These are phyloP conservation scores for Pachyramphus minor DNA, from an alignment of 2,113 vertebrate species.

Conservation along the genomic window DNA sequence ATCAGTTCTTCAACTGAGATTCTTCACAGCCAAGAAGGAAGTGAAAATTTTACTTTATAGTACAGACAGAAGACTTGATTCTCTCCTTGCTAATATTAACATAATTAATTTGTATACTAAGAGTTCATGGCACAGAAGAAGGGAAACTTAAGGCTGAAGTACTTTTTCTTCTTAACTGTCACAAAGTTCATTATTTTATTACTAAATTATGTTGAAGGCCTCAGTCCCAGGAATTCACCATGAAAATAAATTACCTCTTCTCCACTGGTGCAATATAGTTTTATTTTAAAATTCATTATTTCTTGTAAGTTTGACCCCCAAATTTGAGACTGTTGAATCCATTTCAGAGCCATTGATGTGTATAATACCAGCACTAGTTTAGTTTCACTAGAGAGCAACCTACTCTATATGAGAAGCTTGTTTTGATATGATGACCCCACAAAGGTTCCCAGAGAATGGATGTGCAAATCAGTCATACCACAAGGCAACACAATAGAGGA, in stretches of 20 bases:
- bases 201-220: not conserved
- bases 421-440: constrained; percentile 9
- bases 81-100: not conserved
- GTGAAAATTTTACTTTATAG: not conserved
- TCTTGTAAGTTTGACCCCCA: not conserved
- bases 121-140: not conserved
- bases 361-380: not conserved
- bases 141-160: not conserved
- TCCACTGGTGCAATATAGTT: constrained; percentile 1
- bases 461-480: constrained; percentile 27
- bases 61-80: not conserved
- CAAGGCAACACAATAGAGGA: constrained; percentile 18
- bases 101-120: not conserved
- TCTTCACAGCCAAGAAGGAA: not conserved
- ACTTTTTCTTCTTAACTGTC: not conserved
- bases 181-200: not conserved
- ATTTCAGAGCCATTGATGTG: not conserved
- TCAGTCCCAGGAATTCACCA: not conserved
- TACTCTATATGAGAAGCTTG: constrained; percentile 1
- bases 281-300: constrained; percentile 20
- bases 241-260: not conserved
- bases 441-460: constrained; percentile 31
- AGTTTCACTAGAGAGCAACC: constrained; percentile 36
- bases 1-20: not conserved
- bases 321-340: not conserved